Percentiles rank a stretch among this genome's conserved stretches.
Evolutionary conservation across 2,888 invertebrate genomes (phyloP).

Genomic region (Teleogryllus oceanicus): DNA sequence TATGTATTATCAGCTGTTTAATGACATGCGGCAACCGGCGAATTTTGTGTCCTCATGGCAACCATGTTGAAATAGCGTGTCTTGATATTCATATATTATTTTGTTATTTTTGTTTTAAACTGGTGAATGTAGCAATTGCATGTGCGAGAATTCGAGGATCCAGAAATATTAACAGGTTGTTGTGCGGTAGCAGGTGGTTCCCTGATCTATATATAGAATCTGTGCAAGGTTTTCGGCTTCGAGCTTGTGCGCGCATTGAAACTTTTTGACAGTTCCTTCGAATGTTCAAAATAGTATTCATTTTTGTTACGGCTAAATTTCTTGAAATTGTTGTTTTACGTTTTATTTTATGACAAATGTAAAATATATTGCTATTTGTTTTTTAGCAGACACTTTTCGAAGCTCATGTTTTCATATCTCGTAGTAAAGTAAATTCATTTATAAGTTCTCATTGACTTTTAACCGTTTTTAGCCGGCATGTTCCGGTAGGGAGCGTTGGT

Average conservation of each 20-base stretch:
- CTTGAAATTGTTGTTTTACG: neutral
- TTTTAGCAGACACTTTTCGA: too few species aligned
- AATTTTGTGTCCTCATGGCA: neutral
- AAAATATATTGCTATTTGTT: neutral
- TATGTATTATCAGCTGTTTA: constrained; percentile 11
- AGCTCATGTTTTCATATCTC: too few species aligned
- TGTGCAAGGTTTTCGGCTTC: neutral
- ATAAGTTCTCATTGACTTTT: constrained; percentile 23
- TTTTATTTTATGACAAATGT: neutral
- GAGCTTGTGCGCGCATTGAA: neutral
- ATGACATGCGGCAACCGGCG: neutral
- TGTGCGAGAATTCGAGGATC: neutral
- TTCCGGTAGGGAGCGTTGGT: constrained; percentile 33
- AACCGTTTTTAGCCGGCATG: constrained; percentile 28
- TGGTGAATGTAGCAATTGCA: neutral
- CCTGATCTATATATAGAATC: constrained; percentile 21
- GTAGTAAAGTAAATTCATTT: neutral
- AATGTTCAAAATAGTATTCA: neutral
- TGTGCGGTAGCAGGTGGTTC: constrained; percentile 30
- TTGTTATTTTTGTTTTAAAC: constrained; percentile 21
- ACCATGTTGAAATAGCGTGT: neutral
- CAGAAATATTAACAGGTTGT: constrained; percentile 32
- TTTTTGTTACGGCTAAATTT: neutral
- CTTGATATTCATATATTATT: neutral
- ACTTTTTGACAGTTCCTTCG: neutral